Conservation (phyloP, 1,140 invertebrate genomes). For the Thaumatotibia leucotreta region DNA sequence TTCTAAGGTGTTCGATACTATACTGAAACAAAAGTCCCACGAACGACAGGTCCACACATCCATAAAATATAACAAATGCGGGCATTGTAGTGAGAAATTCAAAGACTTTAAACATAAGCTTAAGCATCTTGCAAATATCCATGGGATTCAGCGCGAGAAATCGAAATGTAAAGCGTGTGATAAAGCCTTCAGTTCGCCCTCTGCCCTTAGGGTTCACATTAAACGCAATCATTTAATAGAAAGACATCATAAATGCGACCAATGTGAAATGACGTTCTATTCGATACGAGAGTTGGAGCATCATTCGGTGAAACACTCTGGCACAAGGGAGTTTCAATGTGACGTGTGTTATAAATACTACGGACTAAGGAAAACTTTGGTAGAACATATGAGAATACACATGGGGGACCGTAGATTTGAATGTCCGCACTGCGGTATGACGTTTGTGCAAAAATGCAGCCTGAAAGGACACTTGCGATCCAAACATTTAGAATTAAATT, state of each 20-base stretch:
- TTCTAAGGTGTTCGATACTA: slow-evolving; percentile 22
- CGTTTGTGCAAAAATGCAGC: slow-evolving; percentile 35
- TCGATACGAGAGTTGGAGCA: slow-evolving; percentile 15
- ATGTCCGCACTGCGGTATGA: slow-evolving; percentile 48
- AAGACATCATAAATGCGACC: slow-evolving; percentile 8
- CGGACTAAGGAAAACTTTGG: slow-evolving; percentile 69
- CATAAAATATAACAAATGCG: slow-evolving; percentile 17
- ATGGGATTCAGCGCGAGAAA: not conserved
- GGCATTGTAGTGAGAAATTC: slow-evolving; percentile 18
- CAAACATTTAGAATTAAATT: slow-evolving; percentile 19
- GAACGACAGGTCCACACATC: not conserved
- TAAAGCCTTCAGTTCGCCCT: not conserved
- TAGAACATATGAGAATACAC: slow-evolving; percentile 76
- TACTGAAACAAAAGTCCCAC: slow-evolving; percentile 17
- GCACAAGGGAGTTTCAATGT: slow-evolving; percentile 82
- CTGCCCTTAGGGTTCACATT: slow-evolving; percentile 2
- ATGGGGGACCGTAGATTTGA: slow-evolving; percentile 25
- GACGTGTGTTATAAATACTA: slow-evolving; percentile 80
- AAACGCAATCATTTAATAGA: slow-evolving; percentile 19
- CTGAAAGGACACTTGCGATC: slow-evolving; percentile 28
- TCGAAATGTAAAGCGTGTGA: slow-evolving; percentile 18
- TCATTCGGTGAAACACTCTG: slow-evolving; percentile 76
- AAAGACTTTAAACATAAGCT: not conserved
- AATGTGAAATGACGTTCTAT: not conserved
- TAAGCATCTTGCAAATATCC: slow-evolving; percentile 16